A percentile compares a stretch with the other conserved stretches of the same genome.
Evolutionary conservation across 1,140 invertebrate species (phyloP).

Genomic region (Lethocerus indicus): DNA sequence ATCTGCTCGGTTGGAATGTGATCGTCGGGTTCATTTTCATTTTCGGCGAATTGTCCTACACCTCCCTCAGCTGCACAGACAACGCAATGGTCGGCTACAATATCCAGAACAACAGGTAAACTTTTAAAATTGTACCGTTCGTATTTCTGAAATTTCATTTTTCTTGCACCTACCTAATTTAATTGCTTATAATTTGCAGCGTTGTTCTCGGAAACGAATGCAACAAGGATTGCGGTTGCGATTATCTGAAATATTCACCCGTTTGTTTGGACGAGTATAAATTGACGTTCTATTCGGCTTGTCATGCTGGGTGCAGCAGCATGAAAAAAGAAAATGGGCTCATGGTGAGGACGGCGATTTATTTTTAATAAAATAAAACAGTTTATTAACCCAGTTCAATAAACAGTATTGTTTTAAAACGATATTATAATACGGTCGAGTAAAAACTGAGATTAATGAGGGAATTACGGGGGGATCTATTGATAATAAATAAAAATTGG

Average conservation of each 20-base stretch:
- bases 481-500: too few species aligned
- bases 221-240: constrained; percentile 34
- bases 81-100: constrained; percentile 25
- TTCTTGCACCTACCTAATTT: not conserved
- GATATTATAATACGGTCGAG: too few species aligned
- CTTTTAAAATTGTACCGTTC: not conserved
- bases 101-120: constrained; percentile 23
- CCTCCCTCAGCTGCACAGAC: constrained; percentile 37
- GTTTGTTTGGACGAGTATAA: constrained; percentile 33
- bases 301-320: constrained; percentile 36
- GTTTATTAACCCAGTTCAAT: too few species aligned
- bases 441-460: too few species aligned
- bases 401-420: too few species aligned
- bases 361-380: too few species aligned
- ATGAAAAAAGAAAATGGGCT: constrained; percentile 4
- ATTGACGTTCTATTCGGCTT: constrained; percentile 40
- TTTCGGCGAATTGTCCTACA: constrained; percentile 29
- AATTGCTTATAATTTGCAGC: constrained; percentile 20
- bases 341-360: too few species aligned
- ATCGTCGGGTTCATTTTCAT: constrained; percentile 36
- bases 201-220: constrained; percentile 31
- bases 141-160: not conserved
- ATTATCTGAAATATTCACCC: constrained; percentile 32
- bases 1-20: constrained; percentile 43
- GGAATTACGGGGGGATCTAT: too few species aligned